Percentiles rank a stretch among this genome's conserved stretches.
Conservation (phyloP, 1,140 invertebrate genomes). For the Polypedilum pembai region DNA sequence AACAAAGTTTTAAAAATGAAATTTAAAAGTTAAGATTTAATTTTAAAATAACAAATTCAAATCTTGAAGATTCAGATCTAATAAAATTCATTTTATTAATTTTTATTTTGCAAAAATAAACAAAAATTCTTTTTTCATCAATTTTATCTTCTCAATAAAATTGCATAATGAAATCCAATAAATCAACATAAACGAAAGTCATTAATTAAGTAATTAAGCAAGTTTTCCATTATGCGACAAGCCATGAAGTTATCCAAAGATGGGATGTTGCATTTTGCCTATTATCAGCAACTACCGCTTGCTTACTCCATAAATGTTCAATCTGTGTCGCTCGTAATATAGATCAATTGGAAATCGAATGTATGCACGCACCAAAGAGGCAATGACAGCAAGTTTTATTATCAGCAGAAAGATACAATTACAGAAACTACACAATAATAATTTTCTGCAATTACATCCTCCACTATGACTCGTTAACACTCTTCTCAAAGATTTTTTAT, state of each 20-base stretch:
- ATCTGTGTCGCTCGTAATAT: neutral
- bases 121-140: neutral
- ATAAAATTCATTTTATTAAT: too few relatives aligned
- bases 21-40: too few relatives aligned
- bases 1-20: too few relatives aligned
- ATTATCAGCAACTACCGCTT: neutral
- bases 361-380: neutral
- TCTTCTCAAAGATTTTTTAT: neutral
- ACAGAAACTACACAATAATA: neutral
- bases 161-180: slow-evolving; percentile 13
- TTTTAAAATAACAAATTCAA: too few relatives aligned
- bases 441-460: slow-evolving; percentile 12
- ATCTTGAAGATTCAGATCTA: too few relatives aligned
- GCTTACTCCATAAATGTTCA: neutral
- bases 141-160: neutral
- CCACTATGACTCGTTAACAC: neutral
- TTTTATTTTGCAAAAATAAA: too few relatives aligned
- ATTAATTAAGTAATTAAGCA: slow-evolving; percentile 10
- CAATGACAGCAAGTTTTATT: neutral
- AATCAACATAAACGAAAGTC: neutral
- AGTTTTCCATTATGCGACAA: neutral
- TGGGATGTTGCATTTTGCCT: neutral
- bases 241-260: neutral
- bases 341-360: neutral
- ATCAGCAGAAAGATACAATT: neutral